phyloP scores from a whole-genome alignment of 2,797 vertebrate genomes.

The Phalanger gymnotis region DNA sequence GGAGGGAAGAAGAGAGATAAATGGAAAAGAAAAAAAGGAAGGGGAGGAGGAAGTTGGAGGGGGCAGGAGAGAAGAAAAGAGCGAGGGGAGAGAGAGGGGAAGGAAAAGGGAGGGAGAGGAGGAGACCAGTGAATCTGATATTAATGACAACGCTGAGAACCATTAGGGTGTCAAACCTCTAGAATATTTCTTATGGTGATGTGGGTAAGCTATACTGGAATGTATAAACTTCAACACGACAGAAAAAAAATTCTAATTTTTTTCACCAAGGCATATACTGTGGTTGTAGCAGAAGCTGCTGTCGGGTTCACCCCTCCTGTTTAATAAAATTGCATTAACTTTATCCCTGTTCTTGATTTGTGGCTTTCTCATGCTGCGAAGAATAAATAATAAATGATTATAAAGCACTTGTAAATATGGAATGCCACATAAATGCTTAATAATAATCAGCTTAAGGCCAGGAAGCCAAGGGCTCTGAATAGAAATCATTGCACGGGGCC shows the following conservation, averaged over 20 bases:
- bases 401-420: slow-evolving; percentile 82
- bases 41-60: not conserved
- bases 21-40: not conserved
- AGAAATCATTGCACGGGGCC: slow-evolving; percentile 69
- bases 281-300: slow-evolving; percentile 67
- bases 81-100: slow-evolving; percentile 6
- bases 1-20: not conserved
- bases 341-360: slow-evolving; percentile 81
- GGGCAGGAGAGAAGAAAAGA: not conserved
- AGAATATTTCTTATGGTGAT: slow-evolving; percentile 55
- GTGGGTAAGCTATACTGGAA: slow-evolving; percentile 66
- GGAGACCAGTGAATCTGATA: not conserved
- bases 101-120: not conserved
- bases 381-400: slow-evolving; percentile 83
- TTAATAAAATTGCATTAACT: slow-evolving; percentile 82
- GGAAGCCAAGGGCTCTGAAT: slow-evolving; percentile 71
- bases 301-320: slow-evolving; percentile 75
- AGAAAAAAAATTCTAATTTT: slow-evolving; percentile 61
- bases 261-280: slow-evolving; percentile 65
- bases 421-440: slow-evolving; percentile 83
- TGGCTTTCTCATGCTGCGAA: slow-evolving; percentile 79
- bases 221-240: slow-evolving; percentile 68
- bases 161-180: slow-evolving; percentile 12
- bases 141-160: not conserved
- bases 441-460: slow-evolving; percentile 79